These are phyloP conservation scores for Micoletzkya japonica DNA, from an alignment of 2,888 invertebrate genomes.

Conservation along the genomic window DNA sequence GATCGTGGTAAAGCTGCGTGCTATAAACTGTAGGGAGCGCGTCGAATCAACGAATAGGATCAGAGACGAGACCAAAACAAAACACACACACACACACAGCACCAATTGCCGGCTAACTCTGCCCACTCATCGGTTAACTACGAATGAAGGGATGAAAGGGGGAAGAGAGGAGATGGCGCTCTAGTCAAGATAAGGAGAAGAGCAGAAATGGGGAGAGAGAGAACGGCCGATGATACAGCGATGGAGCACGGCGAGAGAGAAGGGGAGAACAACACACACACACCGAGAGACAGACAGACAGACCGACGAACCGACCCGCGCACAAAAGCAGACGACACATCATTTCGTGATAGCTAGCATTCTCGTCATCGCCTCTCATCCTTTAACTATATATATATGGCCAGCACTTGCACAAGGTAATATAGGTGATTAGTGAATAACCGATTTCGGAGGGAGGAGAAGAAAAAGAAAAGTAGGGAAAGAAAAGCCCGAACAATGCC, in stretches of 20 bases:
- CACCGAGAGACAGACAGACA: background rate
- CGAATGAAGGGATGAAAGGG: background rate
- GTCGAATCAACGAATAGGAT: too few relatives aligned
- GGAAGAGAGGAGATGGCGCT: background rate
- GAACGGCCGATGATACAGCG: background rate
- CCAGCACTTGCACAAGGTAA: too few relatives aligned
- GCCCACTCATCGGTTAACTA: too few relatives aligned
- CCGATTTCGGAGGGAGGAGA: constrained; percentile 5
- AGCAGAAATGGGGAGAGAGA: constrained; percentile 3
- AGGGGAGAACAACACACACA: background rate
- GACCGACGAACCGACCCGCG: too few relatives aligned
- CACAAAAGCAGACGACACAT: too few relatives aligned
- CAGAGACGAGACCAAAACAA: too few relatives aligned
- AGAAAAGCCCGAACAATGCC: background rate
- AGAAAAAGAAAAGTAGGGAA: constrained; percentile 13
- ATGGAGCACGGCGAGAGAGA: background rate
- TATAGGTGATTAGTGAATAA: too few relatives aligned
- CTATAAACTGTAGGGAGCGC: too few relatives aligned
- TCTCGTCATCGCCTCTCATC: too few relatives aligned
- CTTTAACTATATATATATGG: too few relatives aligned
- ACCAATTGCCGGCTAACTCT: background rate
- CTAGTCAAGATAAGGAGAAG: constrained; percentile 1
- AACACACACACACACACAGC: background rate
- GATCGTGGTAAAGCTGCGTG: too few relatives aligned
- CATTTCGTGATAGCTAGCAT: too few relatives aligned